These are phyloP conservation scores for Hippopotamyrus pictus DNA, from an alignment of 2,797 vertebrate genomes.

Conservation along the genomic window DNA sequence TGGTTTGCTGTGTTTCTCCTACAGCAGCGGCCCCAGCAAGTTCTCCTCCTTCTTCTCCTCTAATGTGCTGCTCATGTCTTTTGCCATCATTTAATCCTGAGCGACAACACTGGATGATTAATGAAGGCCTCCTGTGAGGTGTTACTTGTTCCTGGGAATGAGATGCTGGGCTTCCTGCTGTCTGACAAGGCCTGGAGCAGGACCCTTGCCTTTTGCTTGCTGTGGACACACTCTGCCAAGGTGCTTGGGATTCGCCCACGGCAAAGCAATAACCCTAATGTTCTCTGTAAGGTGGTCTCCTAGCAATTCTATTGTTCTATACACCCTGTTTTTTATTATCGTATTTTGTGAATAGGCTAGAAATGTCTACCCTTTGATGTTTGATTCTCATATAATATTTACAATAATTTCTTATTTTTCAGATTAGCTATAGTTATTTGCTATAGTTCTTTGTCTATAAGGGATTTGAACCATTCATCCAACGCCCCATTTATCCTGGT, in stretches of 20 bases:
- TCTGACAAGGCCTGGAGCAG: background rate
- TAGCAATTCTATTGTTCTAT: background rate
- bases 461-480: background rate
- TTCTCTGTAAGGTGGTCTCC: background rate
- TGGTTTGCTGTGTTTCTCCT: conserved; percentile 15
- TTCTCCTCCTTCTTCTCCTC: conserved; percentile 21
- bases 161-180: background rate
- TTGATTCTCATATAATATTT: background rate
- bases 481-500: background rate
- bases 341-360: background rate
- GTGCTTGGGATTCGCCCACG: background rate
- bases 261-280: background rate
- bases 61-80: background rate
- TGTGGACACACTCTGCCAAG: background rate
- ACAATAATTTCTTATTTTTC: background rate
- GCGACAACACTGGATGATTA: conserved; percentile 32
- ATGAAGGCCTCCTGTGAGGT: conserved; percentile 28
- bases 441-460: background rate
- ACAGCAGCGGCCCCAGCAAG: background rate
- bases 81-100: conserved; percentile 25
- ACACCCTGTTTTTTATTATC: background rate
- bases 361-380: background rate
- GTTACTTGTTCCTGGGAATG: conserved; percentile 22
- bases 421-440: background rate
- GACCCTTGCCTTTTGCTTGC: background rate